Conservation (phyloP, 2,113 vertebrate genomes). For the Phodopus roborovskii region DNA sequence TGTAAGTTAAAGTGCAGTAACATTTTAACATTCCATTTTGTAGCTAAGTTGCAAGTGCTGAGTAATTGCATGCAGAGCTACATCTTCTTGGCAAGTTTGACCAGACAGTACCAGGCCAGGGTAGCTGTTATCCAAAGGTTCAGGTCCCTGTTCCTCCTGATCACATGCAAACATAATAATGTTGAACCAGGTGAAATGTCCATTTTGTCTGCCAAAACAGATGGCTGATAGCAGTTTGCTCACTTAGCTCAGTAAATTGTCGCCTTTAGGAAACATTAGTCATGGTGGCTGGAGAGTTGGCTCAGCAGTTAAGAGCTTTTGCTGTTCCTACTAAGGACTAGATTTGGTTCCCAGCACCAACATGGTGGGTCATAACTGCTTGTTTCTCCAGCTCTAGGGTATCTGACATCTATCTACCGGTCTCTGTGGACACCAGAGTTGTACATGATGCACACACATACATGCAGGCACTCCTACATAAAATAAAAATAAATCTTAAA, state of each 20-base stretch:
- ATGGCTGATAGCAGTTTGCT: background rate
- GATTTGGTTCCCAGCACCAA: background rate
- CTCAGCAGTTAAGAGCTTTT: background rate
- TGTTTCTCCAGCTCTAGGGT: background rate
- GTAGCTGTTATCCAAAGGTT: constrained; percentile 13
- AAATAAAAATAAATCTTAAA: background rate
- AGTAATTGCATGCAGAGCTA: background rate
- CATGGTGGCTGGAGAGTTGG: background rate
- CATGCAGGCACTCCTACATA: background rate
- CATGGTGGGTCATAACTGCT: background rate
- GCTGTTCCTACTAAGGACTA: background rate
- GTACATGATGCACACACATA: background rate
- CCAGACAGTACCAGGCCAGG: background rate
- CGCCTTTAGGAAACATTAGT: background rate
- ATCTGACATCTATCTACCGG: background rate
- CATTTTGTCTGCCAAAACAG: background rate
- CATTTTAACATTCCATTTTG: constrained; percentile 27
- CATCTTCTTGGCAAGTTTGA: background rate
- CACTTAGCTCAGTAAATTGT: background rate
- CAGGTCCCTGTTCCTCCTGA: background rate
- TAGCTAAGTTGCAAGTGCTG: background rate
- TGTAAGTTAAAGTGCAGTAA: background rate
- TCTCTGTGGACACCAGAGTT: background rate
- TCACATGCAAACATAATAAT: background rate
- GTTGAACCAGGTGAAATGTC: background rate